phyloP scores from a whole-genome alignment of 2,113 vertebrate species.

The Ceratotherium simum region DNA sequence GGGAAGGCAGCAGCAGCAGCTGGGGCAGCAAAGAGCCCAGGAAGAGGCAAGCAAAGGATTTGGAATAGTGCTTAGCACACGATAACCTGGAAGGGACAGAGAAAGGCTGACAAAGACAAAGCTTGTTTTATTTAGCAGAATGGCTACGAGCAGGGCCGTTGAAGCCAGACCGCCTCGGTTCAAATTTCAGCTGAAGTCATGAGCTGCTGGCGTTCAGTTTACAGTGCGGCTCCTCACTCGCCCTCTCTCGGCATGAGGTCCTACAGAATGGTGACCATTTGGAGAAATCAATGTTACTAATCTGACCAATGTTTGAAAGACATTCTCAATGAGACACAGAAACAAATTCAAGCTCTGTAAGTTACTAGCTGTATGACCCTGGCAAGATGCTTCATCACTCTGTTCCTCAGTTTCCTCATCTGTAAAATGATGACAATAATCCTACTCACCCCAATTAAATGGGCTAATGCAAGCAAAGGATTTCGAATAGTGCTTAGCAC shows the following conservation, averaged over 20 bases:
- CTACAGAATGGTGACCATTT: neutral
- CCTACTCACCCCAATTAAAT: neutral
- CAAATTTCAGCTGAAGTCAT: neutral
- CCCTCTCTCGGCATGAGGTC: neutral
- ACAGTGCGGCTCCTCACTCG: neutral
- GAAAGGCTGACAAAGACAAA: neutral
- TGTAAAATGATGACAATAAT: neutral
- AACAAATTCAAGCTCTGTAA: neutral
- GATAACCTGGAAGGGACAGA: neutral
- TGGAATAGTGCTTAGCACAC: too few relatives aligned
- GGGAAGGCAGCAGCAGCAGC: fast-evolving
- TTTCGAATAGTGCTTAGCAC: neutral
- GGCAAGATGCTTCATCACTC: neutral
- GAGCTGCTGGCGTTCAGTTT: neutral
- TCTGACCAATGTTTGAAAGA: neutral
- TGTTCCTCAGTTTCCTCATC: neutral
- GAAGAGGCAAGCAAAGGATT: too few relatives aligned
- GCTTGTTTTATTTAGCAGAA: neutral
- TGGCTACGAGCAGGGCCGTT: neutral
- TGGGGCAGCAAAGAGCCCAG: neutral
- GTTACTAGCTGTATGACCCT: neutral
- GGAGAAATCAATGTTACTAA: neutral
- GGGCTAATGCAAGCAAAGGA: neutral
- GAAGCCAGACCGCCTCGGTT: neutral
- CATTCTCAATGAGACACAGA: neutral